Base-by-base conservation (phyloP, 2,113 vertebrate genomes). In the Carassius auratus region DNA sequence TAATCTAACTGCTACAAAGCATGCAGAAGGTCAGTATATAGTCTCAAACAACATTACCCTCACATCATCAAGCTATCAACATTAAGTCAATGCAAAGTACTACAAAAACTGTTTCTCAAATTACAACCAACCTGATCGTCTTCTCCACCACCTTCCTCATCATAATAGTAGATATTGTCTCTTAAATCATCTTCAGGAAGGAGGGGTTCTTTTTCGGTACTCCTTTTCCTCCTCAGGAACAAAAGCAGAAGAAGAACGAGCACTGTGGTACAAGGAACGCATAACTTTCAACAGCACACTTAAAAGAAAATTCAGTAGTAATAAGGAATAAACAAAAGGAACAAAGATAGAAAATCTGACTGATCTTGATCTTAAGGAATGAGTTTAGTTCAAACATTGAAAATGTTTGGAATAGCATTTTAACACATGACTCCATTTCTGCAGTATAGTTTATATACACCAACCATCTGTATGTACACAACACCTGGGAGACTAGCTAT, bases 121-220 rank as follows among this genome's bases (percentile, higher is more conserved):
- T 19, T 5, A 48, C 42, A 13, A 57, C 92, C 5, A 88, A 99
- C 98, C 97, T 98, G 97, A 87, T 99, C 97, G 42, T 99, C 98
- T 89, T 99, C 97, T 0, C 98, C 98, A 0, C 97, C 98, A 0
- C 97, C 97, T 86, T 99, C 98, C 91, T 99, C 98, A 0, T 97
- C 97, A 0, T 99, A 99, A 90, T 95, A 95, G 83, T 97, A 98
- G 68, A 99, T 94, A 0, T 98, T 97, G 92, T 98, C 97, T 88
- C 97, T 88, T 57, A 95, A 92, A 55, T 98, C 97, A 0, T 98
- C 96, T 1, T 97, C 96, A 0, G 92, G 94, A 0, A 95, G 92
- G 0, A 99, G 91, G 57, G 96, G 94, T 0, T 96, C 96, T 86
- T 97, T 96, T 89, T 96, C 96, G 85, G 94, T 93, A 9, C 90